Base-by-base conservation (phyloP, 2,888 invertebrate genomes). In the Rotaria macrura region DNA sequence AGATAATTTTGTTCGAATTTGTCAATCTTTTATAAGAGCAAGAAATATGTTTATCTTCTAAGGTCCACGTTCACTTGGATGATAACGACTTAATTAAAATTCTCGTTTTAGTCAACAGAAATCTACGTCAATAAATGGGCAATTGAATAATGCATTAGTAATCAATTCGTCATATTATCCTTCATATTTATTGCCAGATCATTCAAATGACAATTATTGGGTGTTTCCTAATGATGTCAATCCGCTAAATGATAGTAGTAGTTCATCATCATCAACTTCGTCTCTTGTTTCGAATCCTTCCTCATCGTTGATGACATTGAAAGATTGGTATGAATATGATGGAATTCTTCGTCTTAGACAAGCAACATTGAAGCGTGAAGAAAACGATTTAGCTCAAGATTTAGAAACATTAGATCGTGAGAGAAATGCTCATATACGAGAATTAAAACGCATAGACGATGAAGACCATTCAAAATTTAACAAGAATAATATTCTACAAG, bases 361-460 rank as follows among this genome's bases (percentile, higher is more conserved):
- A 92, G 96, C 96, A 91, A 96, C 97, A 88, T 93, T 99, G 89
- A 97, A 97, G 91, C 98, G 98, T 91, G 99, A 99, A 92, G 99
- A 99, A 90, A 95, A 96, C 85, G 98, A 98, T 92, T 93, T 97
- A 90, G 97, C 97, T 92, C 92, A 97, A 89, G 98, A 98, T 92
- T 95, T 98, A 95, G 98, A 98, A 91, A 97, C 97, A 91, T 93
- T 99, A 90, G 99, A 99, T 92, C 93, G 98, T 88, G 98, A 98
- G 92, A 93, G 98, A 89, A 97, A 98, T 92, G 93, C 97, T 89
- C 97, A 98, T 92, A 98, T 99, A 91, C 93, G 99, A 89, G 99
- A 99, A 93, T 93, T 99, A 90, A 99, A 99, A 92, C 94, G 99
- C 91, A 97, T 99, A 92, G 96, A 97, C 92, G 98, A 98, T 92